These are phyloP conservation scores for Pyrocoelia pectoralis DNA, from an alignment of 2,888 invertebrate species.

Conservation along the genomic window DNA sequence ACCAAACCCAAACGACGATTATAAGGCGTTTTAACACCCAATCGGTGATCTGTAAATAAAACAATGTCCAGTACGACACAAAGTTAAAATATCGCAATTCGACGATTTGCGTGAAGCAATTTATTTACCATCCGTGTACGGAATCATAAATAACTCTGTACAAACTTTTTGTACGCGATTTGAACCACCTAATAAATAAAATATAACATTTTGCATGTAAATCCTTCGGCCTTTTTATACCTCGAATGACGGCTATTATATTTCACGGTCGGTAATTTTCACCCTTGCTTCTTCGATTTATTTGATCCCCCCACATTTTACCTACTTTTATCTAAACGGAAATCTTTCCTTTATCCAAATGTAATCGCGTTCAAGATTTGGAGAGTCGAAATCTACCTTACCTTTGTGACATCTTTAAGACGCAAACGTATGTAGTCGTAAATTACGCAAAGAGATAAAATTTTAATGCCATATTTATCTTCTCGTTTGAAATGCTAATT, in stretches of 20 bases:
- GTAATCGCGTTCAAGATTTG: not conserved
- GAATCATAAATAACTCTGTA: not conserved
- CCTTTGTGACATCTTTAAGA: not conserved
- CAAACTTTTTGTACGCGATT: slow-evolving; percentile 5
- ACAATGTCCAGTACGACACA: not conserved
- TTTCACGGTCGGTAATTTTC: slow-evolving; percentile 13
- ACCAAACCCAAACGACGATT: no score
- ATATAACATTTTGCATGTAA: not conserved
- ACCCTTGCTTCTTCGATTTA: slow-evolving; percentile 9
- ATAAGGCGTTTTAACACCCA: no score
- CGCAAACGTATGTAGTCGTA: no score
- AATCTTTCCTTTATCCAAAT: slow-evolving; percentile 6
- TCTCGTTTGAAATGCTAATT: no score
- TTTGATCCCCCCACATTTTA: slow-evolving; percentile 1
- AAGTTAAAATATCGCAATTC: not conserved
- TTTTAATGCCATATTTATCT: no score
- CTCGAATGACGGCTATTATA: slow-evolving; percentile 10
- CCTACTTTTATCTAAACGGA: slow-evolving; percentile 6
- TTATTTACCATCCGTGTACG: not conserved
- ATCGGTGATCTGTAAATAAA: no score
- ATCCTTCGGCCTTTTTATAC: slow-evolving; percentile 8
- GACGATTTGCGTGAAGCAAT: not conserved
- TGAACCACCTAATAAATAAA: slow-evolving; percentile 10
- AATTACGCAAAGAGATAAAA: no score
- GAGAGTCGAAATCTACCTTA: not conserved